Evolutionary conservation across 1,140 invertebrate genomes (phyloP).

Genomic region (Nasonia giraulti): DNA sequence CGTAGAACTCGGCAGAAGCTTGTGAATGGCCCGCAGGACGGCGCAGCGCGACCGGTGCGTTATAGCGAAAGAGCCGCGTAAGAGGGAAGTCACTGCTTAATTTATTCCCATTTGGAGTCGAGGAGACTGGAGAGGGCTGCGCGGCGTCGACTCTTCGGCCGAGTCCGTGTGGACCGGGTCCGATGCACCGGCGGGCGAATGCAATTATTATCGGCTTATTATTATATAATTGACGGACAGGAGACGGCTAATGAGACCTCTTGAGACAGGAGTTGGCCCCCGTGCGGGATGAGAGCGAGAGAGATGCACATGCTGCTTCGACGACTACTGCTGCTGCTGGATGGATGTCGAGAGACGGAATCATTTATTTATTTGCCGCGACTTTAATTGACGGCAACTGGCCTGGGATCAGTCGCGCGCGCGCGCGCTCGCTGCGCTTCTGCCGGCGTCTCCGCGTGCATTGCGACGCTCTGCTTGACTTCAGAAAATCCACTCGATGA

Average conservation of each 20-base stretch:
- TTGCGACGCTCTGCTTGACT: constrained; percentile 11
- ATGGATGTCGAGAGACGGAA: constrained; percentile 53
- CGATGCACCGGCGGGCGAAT: constrained; percentile 59
- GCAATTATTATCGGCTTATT: constrained; percentile 72
- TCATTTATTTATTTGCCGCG: constrained; percentile 67
- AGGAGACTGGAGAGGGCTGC: neutral
- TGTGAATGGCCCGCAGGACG: constrained; percentile 25
- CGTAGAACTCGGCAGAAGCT: neutral
- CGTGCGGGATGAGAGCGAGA: neutral
- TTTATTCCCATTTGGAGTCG: constrained; percentile 53
- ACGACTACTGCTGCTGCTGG: neutral
- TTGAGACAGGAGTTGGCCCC: constrained; percentile 63
- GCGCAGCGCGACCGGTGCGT: constrained; percentile 4
- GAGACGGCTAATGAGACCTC: constrained; percentile 68
- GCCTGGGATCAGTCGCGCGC: constrained; percentile 57
- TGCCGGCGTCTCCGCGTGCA: neutral
- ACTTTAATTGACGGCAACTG: constrained; percentile 68
- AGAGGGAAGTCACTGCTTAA: constrained; percentile 70
- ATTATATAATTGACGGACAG: constrained; percentile 70
- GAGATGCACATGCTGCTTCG: neutral
- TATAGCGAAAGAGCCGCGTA: constrained; percentile 59
- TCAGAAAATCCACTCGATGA: constrained; percentile 36
- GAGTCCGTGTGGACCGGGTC: constrained; percentile 51
- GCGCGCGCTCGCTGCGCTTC: neutral
- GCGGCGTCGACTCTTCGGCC: neutral